phyloP scores from a whole-genome alignment of 2,888 invertebrate species.

The Andrena dorsata region DNA sequence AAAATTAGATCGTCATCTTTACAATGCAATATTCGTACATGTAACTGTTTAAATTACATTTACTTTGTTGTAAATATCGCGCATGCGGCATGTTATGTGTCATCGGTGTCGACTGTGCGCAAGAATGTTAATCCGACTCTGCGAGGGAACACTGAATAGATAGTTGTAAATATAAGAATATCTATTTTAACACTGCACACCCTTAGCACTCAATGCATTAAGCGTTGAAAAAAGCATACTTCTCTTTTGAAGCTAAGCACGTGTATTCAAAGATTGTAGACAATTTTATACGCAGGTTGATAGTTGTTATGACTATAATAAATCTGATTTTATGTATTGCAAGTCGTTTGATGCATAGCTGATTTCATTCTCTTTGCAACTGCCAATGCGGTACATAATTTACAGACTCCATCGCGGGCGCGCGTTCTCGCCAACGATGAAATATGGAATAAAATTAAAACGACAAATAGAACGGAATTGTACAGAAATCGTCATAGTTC shows the following conservation, averaged over 20 bases:
- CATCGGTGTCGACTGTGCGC: neutral
- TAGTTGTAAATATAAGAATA: neutral
- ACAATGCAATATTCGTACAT: neutral
- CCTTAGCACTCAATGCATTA: slow-evolving; percentile 28
- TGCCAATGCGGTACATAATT: neutral
- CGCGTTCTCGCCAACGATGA: neutral
- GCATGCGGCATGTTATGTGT: neutral
- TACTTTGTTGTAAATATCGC: neutral
- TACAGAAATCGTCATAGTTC: neutral
- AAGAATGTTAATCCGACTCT: neutral
- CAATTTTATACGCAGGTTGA: slow-evolving; percentile 52
- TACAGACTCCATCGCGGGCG: neutral
- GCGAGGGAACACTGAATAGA: neutral
- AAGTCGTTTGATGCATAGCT: slow-evolving; percentile 49
- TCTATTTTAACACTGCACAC: neutral
- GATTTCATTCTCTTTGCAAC: slow-evolving; percentile 30
- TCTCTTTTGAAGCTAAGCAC: slow-evolving; percentile 7
- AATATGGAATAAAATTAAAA: slow-evolving; percentile 36
- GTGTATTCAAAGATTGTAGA: slow-evolving; percentile 41
- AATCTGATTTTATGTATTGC: slow-evolving; percentile 59
- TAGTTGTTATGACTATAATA: slow-evolving; percentile 51
- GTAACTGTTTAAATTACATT: slow-evolving; percentile 9
- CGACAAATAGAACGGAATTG: slow-evolving; percentile 12
- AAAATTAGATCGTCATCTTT: neutral
- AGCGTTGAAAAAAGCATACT: slow-evolving; percentile 33